Evolutionary conservation across 2,888 invertebrate genomes (phyloP).

Genomic region (Epistrophe grossulariae): DNA sequence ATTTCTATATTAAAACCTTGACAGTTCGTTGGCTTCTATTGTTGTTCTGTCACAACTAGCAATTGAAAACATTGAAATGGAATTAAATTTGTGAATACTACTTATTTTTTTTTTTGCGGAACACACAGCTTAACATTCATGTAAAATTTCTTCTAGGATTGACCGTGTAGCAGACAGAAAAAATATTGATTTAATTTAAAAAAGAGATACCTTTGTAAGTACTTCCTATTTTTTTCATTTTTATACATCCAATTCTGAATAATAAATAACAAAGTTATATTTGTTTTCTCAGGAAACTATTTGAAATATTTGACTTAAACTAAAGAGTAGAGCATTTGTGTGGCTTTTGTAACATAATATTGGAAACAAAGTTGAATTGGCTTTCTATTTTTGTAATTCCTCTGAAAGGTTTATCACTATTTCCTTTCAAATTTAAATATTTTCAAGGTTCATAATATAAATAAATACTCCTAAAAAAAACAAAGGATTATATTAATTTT

Average conservation of each 20-base stretch:
- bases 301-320: not conserved
- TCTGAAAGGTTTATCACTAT: not conserved
- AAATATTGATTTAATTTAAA: slow-evolving; percentile 12
- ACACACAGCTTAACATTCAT: slow-evolving; percentile 14
- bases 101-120: not conserved
- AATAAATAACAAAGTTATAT: not conserved
- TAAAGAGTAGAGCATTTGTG: not conserved
- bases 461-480: not conserved
- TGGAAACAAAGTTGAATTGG: not conserved
- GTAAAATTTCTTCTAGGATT: not conserved
- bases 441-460: not conserved
- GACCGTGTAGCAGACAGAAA: not conserved
- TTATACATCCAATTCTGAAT: not conserved
- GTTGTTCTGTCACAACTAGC: not conserved
- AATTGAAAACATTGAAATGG: slow-evolving; percentile 8
- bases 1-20: slow-evolving; percentile 13
- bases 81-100: not conserved
- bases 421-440: not conserved
- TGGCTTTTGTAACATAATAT: not conserved
- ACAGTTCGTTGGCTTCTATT: slow-evolving; percentile 50
- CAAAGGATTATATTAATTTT: not conserved
- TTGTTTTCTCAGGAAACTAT: not conserved
- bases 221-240: not conserved
- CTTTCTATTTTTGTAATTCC: slow-evolving; percentile 5
- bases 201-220: not conserved